A percentile compares a stretch with the other conserved stretches of the same genome.
Conservation (phyloP, 2,797 vertebrate species). For the Salmo trutta region DNA sequence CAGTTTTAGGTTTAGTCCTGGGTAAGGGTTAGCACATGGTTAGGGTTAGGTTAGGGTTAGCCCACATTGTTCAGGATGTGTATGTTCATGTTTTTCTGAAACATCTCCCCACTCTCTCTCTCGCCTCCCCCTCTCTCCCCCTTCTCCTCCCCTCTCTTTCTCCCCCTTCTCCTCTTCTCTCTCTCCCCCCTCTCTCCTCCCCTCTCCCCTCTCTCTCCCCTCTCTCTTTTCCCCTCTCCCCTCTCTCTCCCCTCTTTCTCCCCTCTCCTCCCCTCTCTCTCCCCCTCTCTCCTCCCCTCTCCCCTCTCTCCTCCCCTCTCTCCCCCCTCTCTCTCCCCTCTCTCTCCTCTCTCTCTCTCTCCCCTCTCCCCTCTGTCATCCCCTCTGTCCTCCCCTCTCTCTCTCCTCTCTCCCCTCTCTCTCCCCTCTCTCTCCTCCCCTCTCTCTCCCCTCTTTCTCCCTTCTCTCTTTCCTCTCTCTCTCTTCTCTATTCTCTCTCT, state of each 20-base stretch:
- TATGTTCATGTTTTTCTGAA: too few relatives aligned
- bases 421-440: background rate
- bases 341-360: background rate
- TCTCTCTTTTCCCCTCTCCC: background rate
- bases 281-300: too few relatives aligned
- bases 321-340: background rate
- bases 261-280: background rate
- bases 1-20: too few relatives aligned
- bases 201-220: background rate
- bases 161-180: background rate
- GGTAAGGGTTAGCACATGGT: too few relatives aligned
- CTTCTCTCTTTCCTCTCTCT: too few relatives aligned
- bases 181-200: background rate
- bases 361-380: too few relatives aligned
- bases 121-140: background rate
- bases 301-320: background rate
- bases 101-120: too few relatives aligned
- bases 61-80: too few relatives aligned
- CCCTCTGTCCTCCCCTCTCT: background rate
- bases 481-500: background rate
- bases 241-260: too few relatives aligned
- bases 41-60: too few relatives aligned
- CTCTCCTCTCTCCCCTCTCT: background rate
- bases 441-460: background rate
- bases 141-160: too few relatives aligned